Percentiles rank a stretch among this genome's conserved stretches.
Conservation (phyloP, 2,113 vertebrate species). For the Haemorhous mexicanus region DNA sequence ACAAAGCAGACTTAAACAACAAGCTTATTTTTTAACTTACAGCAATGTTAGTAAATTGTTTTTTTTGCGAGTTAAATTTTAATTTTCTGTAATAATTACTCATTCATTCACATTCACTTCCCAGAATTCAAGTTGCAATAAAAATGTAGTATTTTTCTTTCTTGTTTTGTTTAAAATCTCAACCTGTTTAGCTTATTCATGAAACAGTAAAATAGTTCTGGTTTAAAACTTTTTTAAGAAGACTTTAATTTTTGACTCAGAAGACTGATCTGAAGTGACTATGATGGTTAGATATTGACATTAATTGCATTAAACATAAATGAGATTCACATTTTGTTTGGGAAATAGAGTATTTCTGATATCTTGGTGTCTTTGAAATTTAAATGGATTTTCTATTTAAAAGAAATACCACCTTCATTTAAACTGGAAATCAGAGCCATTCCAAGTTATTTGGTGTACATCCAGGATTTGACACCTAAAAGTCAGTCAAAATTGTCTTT, state of each 20-base stretch:
- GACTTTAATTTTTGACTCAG: background rate
- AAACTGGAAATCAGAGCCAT: background rate
- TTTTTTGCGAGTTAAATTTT: background rate
- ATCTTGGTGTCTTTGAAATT: background rate
- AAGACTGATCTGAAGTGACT: background rate
- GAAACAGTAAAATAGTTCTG: background rate
- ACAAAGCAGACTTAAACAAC: background rate
- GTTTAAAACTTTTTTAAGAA: background rate
- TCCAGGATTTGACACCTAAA: background rate
- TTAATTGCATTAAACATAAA: background rate
- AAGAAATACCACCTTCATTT: background rate
- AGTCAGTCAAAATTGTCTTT: background rate
- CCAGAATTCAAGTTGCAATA: background rate
- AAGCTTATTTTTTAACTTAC: background rate
- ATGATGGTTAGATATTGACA: background rate
- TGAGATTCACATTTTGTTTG: accelerated
- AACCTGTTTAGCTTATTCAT: background rate
- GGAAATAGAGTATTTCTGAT: background rate
- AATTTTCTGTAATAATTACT: background rate
- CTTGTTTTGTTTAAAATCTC: background rate
- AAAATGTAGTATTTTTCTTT: background rate
- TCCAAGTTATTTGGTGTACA: background rate
- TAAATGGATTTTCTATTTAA: background rate
- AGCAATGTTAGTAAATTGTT: background rate
- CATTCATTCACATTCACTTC: background rate